These are phyloP conservation scores for Ryuthela nishihirai DNA, from an alignment of 2,888 invertebrate species.

Conservation along the genomic window DNA sequence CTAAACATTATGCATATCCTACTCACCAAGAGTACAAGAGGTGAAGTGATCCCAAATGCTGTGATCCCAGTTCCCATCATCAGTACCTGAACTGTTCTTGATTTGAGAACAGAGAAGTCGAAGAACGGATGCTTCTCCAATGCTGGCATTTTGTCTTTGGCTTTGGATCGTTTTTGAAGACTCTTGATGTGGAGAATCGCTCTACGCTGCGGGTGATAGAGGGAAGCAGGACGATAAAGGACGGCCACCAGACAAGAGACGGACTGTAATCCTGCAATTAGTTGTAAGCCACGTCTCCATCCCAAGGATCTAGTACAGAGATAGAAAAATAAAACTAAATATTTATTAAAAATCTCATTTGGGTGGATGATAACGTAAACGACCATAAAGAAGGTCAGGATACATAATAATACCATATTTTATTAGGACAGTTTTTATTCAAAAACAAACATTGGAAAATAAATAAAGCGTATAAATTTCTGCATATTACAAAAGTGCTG, in stretches of 20 bases:
- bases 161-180: conserved; percentile 23
- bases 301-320: conserved; percentile 22
- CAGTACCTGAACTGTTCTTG: conserved; percentile 77
- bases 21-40: conserved; percentile 70
- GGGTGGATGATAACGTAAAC: too few relatives aligned
- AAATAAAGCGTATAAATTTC: too few relatives aligned
- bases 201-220: conserved; percentile 38
- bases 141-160: conserved; percentile 11
- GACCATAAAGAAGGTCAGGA: too few relatives aligned
- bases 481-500: too few relatives aligned
- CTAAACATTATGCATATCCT: too few relatives aligned
- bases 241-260: conserved; percentile 17
- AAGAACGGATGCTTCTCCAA: conserved; percentile 67
- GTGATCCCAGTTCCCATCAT: conserved; percentile 73
- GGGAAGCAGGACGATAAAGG: conserved; percentile 29
- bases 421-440: too few relatives aligned
- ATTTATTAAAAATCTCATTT: too few relatives aligned
- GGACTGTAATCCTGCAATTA: conserved; percentile 19
- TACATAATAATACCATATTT: too few relatives aligned
- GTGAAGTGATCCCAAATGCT: conserved; percentile 79
- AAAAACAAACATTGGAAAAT: too few relatives aligned
- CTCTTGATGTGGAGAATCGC: conserved; percentile 40
- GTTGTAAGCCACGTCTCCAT: conserved; percentile 33
- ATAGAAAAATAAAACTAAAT: too few relatives aligned
- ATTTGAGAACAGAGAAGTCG: conserved; percentile 77